Evolutionary conservation across 2,797 vertebrate genomes (phyloP).

Genomic region (Gymnopithys bicolor): DNA sequence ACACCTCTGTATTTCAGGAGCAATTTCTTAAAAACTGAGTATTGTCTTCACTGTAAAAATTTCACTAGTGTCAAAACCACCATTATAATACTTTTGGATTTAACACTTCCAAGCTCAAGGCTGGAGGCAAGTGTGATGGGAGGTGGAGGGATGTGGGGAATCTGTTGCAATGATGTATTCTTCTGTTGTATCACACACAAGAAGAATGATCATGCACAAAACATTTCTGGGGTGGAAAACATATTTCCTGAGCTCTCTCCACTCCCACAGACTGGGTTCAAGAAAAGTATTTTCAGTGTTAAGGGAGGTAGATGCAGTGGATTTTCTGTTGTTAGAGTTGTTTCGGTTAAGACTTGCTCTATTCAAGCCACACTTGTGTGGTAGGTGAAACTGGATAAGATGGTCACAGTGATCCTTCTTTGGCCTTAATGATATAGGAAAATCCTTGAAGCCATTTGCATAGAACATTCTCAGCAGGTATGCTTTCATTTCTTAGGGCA

Average conservation of each 20-base stretch:
- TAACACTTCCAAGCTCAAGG: neutral
- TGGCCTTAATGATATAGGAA: neutral
- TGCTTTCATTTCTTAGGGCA: neutral
- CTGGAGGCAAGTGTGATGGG: neutral
- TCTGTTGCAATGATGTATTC: neutral
- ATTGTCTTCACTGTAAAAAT: neutral
- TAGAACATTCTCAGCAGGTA: neutral
- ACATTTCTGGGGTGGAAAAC: neutral
- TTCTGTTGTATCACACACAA: neutral
- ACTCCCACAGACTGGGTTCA: neutral
- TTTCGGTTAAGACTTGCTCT: neutral
- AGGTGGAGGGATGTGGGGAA: neutral
- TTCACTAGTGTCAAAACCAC: neutral
- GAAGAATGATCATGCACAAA: neutral
- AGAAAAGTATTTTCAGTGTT: neutral
- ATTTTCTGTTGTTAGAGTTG: neutral
- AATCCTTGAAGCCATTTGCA: neutral
- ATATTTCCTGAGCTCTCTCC: neutral
- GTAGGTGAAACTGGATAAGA: neutral
- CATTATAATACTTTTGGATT: neutral
- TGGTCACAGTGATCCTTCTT: neutral
- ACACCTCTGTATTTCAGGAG: neutral
- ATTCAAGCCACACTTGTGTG: neutral
- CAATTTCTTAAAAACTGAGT: constrained; percentile 30
- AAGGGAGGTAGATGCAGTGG: neutral